phyloP scores from a whole-genome alignment of 2,113 vertebrate genomes.

The Halcyon malimbica region DNA sequence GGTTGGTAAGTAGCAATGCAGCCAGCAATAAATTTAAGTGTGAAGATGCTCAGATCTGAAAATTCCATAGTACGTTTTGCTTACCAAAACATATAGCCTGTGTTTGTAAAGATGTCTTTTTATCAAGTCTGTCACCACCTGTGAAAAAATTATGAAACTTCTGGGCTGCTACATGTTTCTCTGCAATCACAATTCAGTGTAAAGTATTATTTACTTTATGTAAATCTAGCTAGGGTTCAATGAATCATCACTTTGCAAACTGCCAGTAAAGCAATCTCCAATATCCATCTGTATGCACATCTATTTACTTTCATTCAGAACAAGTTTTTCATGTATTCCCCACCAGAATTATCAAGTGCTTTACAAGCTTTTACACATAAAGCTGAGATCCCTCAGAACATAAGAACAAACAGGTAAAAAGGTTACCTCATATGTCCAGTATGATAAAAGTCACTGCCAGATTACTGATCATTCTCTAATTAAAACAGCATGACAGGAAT shows the following conservation, averaged over 20 bases:
- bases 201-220: conserved; percentile 14
- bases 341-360: conserved; percentile 9
- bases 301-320: not conserved
- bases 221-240: conserved; percentile 12
- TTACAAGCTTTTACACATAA: not conserved
- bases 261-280: conserved; percentile 31
- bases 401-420: not conserved
- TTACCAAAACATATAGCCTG: not conserved
- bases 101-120: conserved; percentile 5
- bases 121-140: not conserved
- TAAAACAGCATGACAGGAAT: conserved; percentile 12
- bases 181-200: not conserved
- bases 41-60: not conserved
- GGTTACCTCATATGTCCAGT: not conserved
- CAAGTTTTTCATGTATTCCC: not conserved
- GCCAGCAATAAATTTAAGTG: not conserved
- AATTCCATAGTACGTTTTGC: not conserved
- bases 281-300: conserved; percentile 12
- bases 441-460: not conserved
- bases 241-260: conserved; percentile 47
- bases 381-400: not conserved
- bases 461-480: not conserved
- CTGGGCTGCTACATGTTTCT: conserved; percentile 32
- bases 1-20: not conserved
- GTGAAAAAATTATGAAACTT: conserved; percentile 54